Conservation (phyloP, 2,113 vertebrate genomes). For the Turdus rufiventris region DNA sequence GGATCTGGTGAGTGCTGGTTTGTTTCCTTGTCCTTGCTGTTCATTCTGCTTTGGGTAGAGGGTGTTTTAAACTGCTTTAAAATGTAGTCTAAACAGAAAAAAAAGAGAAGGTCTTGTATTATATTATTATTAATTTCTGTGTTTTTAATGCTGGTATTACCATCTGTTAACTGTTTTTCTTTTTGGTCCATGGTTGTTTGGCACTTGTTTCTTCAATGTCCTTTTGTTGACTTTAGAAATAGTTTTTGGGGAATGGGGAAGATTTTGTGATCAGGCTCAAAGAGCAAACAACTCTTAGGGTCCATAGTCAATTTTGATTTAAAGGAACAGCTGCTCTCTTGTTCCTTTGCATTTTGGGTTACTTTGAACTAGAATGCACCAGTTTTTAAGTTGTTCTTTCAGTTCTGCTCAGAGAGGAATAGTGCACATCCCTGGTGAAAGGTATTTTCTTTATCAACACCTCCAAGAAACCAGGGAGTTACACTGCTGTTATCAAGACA, state of each 20-base stretch:
- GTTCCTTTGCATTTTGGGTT: background rate
- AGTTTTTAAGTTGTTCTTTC: background rate
- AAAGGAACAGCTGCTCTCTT: background rate
- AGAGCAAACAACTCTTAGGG: background rate
- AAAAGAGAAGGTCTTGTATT: background rate
- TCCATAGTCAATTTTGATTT: background rate
- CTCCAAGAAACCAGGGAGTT: background rate
- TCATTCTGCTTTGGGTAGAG: background rate
- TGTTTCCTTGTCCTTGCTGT: background rate
- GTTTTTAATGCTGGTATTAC: background rate
- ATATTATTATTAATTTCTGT: background rate
- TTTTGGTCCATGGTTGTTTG: background rate
- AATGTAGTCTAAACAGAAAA: background rate
- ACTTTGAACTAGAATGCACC: background rate
- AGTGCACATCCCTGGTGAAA: background rate
- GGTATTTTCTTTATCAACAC: background rate
- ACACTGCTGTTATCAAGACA: background rate
- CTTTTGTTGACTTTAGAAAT: slow-evolving; percentile 16
- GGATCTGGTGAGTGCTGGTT: slow-evolving; percentile 84
- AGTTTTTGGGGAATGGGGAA: background rate
- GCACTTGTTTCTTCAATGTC: background rate
- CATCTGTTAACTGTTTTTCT: background rate
- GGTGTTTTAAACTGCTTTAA: background rate
- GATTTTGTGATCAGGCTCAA: background rate
- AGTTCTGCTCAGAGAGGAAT: background rate